These are phyloP conservation scores for Pundamilia nyererei DNA, from an alignment of 2,113 vertebrate species.

Conservation along the genomic window DNA sequence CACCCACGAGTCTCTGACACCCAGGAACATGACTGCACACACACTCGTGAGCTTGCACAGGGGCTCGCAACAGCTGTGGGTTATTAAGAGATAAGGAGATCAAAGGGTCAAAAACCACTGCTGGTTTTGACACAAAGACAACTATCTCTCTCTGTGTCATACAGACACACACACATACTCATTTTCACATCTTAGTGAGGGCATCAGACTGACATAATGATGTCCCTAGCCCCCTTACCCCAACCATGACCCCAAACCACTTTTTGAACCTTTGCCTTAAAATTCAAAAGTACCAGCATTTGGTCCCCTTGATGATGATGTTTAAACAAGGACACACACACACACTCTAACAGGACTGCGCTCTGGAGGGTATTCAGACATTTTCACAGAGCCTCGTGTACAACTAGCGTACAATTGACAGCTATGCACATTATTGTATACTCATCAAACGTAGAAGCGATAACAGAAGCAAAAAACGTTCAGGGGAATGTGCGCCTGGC, in stretches of 20 bases:
- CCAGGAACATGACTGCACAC: neutral
- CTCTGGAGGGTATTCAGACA: neutral
- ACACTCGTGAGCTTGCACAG: neutral
- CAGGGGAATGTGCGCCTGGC: neutral
- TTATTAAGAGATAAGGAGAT: neutral
- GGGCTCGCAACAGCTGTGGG: neutral
- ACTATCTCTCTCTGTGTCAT: neutral
- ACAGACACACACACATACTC: neutral
- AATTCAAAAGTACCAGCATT: neutral
- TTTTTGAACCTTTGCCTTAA: neutral
- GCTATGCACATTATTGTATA: neutral
- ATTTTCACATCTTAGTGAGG: neutral
- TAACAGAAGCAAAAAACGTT: neutral
- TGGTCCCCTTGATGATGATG: neutral
- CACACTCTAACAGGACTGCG: neutral
- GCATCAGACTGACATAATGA: neutral
- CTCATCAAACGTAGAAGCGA: neutral
- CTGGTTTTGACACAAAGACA: neutral
- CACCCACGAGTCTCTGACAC: neutral
- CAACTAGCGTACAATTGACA: neutral
- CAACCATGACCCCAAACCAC: neutral
- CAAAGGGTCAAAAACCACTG: neutral
- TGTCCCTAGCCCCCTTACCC: neutral
- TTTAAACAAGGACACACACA: neutral
- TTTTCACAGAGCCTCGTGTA: neutral